A percentile compares a stretch with the other conserved stretches of the same genome.
Conservation (phyloP, 2,113 vertebrate species). For the Martes martes region DNA sequence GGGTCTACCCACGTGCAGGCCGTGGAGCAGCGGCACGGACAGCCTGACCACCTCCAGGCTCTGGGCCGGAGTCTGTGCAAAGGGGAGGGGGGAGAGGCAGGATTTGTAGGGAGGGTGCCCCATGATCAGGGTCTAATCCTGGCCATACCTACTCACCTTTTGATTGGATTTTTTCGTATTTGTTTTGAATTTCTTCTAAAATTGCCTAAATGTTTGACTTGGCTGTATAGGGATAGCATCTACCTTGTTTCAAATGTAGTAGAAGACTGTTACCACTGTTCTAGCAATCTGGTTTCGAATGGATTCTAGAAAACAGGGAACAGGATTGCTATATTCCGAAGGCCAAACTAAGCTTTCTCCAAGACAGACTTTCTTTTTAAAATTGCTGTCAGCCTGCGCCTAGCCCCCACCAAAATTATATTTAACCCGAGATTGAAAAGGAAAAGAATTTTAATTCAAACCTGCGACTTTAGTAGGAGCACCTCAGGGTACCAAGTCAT, state of each 20-base stretch:
- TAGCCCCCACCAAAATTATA: neutral
- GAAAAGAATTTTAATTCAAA: neutral
- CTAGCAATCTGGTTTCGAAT: neutral
- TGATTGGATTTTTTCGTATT: neutral
- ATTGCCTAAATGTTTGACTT: neutral
- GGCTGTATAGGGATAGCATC: neutral
- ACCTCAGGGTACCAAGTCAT: rapidly evolving
- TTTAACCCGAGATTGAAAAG: neutral
- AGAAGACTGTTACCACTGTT: neutral
- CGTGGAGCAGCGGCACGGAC: neutral
- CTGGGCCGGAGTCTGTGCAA: rapidly evolving
- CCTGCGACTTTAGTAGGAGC: neutral
- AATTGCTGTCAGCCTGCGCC: neutral
- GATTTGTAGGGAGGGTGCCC: neutral
- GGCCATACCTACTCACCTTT: neutral
- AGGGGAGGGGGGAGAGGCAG: no score
- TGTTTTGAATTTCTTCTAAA: constrained; percentile 9
- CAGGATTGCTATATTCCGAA: neutral
- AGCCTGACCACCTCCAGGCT: neutral
- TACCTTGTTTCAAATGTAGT: neutral
- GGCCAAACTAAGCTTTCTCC: neutral
- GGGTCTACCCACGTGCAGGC: neutral
- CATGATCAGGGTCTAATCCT: neutral
- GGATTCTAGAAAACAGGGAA: neutral
- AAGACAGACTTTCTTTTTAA: neutral